These are phyloP conservation scores for Tenebrio molitor DNA, from an alignment of 1,140 invertebrate genomes.

Conservation along the genomic window DNA sequence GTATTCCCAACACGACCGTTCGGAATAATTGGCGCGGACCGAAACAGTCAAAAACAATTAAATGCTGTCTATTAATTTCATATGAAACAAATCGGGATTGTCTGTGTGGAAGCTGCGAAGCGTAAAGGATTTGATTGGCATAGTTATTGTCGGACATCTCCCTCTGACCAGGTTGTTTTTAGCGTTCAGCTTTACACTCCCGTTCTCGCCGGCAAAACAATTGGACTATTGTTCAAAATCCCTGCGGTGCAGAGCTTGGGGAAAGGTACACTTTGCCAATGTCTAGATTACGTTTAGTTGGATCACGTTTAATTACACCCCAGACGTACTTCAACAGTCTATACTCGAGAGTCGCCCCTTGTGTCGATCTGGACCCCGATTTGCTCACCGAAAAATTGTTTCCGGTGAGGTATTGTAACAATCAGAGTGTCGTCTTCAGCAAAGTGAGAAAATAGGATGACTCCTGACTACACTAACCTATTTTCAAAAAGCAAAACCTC, in stretches of 20 bases:
- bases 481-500: too few species aligned
- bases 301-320: slow-evolving; percentile 40
- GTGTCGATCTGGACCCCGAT: too few species aligned
- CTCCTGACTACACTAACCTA: too few species aligned
- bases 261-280: slow-evolving; percentile 46
- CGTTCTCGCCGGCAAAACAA: slow-evolving; percentile 47
- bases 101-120: slow-evolving; percentile 37
- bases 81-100: slow-evolving; percentile 37
- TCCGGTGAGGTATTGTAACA: too few species aligned
- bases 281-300: slow-evolving; percentile 48
- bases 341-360: not conserved
- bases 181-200: slow-evolving; percentile 46
- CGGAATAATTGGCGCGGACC: slow-evolving; percentile 3
- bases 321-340: not conserved
- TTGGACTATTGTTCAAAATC: slow-evolving; percentile 52
- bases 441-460: too few species aligned
- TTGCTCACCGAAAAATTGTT: not conserved
- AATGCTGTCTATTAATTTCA: slow-evolving; percentile 43
- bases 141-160: slow-evolving; percentile 55
- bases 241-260: slow-evolving; percentile 48
- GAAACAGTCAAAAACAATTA: slow-evolving; percentile 32
- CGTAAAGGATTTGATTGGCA: slow-evolving; percentile 57
- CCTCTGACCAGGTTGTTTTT: slow-evolving; percentile 51
- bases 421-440: too few species aligned
- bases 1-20: slow-evolving; percentile 16